Conservation (phyloP, 92 coral and sea anemone species). For the Epizoanthus scotinus region DNA sequence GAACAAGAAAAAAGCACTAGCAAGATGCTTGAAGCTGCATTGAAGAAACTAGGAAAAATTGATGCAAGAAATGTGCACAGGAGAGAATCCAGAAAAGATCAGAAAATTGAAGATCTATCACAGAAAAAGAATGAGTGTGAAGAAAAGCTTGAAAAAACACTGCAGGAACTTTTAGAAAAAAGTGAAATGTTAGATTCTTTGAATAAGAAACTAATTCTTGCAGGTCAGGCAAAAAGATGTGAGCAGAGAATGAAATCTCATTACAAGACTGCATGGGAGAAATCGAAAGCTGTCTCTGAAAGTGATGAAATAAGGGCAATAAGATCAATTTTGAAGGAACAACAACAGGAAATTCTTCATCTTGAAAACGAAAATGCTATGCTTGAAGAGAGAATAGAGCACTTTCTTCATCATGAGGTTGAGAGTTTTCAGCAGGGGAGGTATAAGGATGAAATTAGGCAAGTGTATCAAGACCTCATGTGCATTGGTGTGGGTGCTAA, state of each 20-base stretch:
- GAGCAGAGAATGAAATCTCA: conserved; percentile 35
- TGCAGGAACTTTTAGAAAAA: conserved; percentile 20
- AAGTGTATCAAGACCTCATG: conserved; percentile 33
- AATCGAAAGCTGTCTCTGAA: neutral
- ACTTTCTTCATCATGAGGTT: conserved; percentile 16
- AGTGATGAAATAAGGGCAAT: conserved; percentile 18
- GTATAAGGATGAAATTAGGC: conserved; percentile 22
- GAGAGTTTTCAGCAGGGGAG: conserved; percentile 15
- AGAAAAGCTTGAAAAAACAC: neutral
- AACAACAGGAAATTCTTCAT: conserved; percentile 16
- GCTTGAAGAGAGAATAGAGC: conserved; percentile 32
- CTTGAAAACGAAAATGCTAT: conserved; percentile 32
- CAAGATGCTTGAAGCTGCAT: conserved; percentile 31
- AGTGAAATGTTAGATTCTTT: neutral
- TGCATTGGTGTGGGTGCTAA: conserved; percentile 40
- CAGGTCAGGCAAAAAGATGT: conserved; percentile 12
- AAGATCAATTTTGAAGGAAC: conserved; percentile 25
- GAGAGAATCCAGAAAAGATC: conserved; percentile 37
- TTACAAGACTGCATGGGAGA: conserved; percentile 1
- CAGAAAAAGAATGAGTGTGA: conserved; percentile 3
- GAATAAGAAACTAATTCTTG: conserved; percentile 17
- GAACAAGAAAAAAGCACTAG: conserved; percentile 33
- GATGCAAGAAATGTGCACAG: conserved; percentile 35
- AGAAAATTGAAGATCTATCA: conserved; percentile 31
- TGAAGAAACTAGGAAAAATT: conserved; percentile 32